Conservation (phyloP, 2,797 vertebrate genomes). For the Sebastes trivittatus region DNA sequence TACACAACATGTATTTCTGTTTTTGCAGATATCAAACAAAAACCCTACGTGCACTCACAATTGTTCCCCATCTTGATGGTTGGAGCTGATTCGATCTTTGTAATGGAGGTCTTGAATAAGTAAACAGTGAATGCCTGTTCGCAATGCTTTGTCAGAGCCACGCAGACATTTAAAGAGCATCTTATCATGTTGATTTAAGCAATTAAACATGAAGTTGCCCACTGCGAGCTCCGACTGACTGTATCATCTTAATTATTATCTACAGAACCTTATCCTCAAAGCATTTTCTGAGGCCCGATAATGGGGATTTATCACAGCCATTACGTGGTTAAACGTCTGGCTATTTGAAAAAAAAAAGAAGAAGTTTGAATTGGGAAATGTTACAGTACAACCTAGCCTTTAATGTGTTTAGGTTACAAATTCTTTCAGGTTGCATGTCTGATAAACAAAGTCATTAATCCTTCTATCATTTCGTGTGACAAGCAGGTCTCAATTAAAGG, state of each 20-base stretch:
- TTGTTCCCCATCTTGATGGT: conserved; percentile 64
- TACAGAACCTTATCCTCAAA: conserved; percentile 86
- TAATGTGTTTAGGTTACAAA: conserved; percentile 75
- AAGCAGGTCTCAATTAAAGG: conserved; percentile 46
- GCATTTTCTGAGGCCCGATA: conserved; percentile 81
- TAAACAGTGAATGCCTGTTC: conserved; percentile 76
- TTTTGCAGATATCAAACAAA: conserved; percentile 39
- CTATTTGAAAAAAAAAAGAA: conserved; percentile 64
- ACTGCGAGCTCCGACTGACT: conserved; percentile 80
- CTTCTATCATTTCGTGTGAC: conserved; percentile 42
- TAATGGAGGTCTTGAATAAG: conserved; percentile 77
- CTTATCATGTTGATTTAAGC: conserved; percentile 86
- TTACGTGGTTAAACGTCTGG: conserved; percentile 86
- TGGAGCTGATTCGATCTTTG: conserved; percentile 73
- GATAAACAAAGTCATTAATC: conserved; percentile 75
- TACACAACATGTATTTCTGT: conserved; percentile 25
- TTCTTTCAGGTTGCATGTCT: conserved; percentile 66
- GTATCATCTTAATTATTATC: conserved; percentile 86
- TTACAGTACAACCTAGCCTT: conserved; percentile 64
- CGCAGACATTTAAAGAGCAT: conserved; percentile 81
- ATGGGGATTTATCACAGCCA: conserved; percentile 79
- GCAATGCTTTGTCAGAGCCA: conserved; percentile 76
- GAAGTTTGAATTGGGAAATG: conserved; percentile 73
- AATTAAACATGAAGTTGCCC: conserved; percentile 88
- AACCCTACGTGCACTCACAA: conserved; percentile 38